Percentiles rank a stretch among this genome's conserved stretches.
These are phyloP conservation scores for Arnoldichthys spilopterus DNA, from an alignment of 2,797 vertebrate genomes.

Conservation along the genomic window DNA sequence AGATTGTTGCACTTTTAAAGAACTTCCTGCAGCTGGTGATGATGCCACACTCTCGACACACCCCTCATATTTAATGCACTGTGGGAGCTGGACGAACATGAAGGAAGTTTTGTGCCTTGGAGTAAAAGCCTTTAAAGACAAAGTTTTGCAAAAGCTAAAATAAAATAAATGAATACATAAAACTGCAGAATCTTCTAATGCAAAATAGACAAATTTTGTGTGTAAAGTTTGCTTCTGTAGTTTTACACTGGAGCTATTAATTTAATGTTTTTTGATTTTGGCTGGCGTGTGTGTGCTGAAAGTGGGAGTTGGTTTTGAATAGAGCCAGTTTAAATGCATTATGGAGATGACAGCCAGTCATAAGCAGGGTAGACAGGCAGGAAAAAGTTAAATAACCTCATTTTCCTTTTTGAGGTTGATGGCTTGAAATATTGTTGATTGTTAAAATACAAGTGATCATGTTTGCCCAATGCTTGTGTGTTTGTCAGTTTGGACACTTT, in stretches of 20 bases:
- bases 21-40: conserved; percentile 34
- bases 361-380: conserved; percentile 6
- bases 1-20: conserved; percentile 33
- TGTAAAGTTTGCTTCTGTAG: no score
- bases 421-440: background rate
- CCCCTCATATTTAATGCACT: background rate
- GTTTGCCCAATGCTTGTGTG: background rate
- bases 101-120: background rate
- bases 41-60: conserved; percentile 26
- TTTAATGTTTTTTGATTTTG: background rate
- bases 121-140: background rate
- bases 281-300: background rate
- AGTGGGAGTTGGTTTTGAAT: conserved; percentile 1
- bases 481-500: conserved; percentile 17
- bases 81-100: background rate
- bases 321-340: conserved; percentile 27
- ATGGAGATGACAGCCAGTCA: conserved; percentile 21
- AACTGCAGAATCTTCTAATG: no score
- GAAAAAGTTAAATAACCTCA: background rate
- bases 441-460: background rate
- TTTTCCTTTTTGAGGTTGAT: background rate
- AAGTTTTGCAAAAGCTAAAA: background rate
- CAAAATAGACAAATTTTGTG: no score
- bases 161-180: no score
- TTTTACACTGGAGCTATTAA: no score